Base-by-base conservation (phyloP, 1,140 invertebrate species). In the Sminthurinus signatus region DNA sequence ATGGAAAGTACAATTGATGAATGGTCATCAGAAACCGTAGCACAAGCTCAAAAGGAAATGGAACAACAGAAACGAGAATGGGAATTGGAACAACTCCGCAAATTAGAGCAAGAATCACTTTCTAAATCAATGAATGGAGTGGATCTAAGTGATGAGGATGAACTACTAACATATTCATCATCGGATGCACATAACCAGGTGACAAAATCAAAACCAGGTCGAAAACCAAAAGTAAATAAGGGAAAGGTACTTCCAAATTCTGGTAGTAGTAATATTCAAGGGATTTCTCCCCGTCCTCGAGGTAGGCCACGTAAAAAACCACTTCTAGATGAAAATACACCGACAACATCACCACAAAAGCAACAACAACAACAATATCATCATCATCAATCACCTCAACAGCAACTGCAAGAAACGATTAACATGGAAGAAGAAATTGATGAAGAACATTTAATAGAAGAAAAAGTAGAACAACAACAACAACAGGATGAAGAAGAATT, bases 21-120 rank as follows among this genome's bases (percentile, higher is more conserved):
- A 3, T 88, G 88, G 76, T 86, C 86, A 28, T 86, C 86, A 1
- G 91, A 95, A 70, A 88, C 91, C 69, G 73, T 93, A 15, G 86
- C 89, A 25, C 86, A 87, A 14, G 93, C 92, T 12, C 90, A 93
- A 75, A 88, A 89, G 19, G 89, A 96, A 77, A 86, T 95, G 63
- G 91, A 93, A 73, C 84, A 88, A 66, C 85, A 91, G 76, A 95
- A 96, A 77, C 86, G 87, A 69, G 92, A 96, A 74, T 98, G 95
- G 94, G 93, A 97, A 76, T 77, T 88, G 59, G 88, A 89, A 73
- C 84, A 92, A 1, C 78, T 81, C 51, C 80, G 80, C 69, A 77
- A 82, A 68, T 80, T 81, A 61, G 80, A 81, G 61, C n/a, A n/a
- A n/a, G n/a, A n/a, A n/a, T n/a, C n/a, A n/a, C n/a, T n/a, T n/a